A percentile compares a stretch with the other conserved stretches of the same genome.
These are phyloP conservation scores for Lycaena phlaeas DNA, from an alignment of 2,888 invertebrate species.

Conservation along the genomic window DNA sequence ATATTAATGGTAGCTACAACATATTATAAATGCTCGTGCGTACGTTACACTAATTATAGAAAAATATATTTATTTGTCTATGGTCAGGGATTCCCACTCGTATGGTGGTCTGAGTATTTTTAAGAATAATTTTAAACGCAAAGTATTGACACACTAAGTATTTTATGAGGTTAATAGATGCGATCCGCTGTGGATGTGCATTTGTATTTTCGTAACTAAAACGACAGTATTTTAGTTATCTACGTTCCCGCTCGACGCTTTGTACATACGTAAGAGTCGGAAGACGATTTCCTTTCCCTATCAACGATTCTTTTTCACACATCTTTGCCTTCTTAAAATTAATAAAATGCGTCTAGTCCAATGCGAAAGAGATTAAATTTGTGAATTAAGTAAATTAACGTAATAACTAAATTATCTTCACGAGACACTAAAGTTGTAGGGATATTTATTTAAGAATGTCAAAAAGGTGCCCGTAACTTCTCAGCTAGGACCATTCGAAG, in stretches of 20 bases:
- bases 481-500: slow-evolving; percentile 56
- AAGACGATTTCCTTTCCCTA: slow-evolving; percentile 26
- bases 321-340: slow-evolving; percentile 68
- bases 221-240: slow-evolving; percentile 62
- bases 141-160: slow-evolving; percentile 8
- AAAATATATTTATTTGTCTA: slow-evolving; percentile 61
- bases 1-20: slow-evolving; percentile 68
- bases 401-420: slow-evolving; percentile 38
- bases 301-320: slow-evolving; percentile 59
- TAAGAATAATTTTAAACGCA: slow-evolving; percentile 29
- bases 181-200: slow-evolving; percentile 12
- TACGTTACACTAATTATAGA: slow-evolving; percentile 57
- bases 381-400: slow-evolving; percentile 55
- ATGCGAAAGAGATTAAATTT: slow-evolving; percentile 67
- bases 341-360: slow-evolving; percentile 68
- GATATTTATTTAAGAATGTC: slow-evolving; percentile 33
- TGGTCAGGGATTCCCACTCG: slow-evolving; percentile 30
- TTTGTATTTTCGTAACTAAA: slow-evolving; percentile 4
- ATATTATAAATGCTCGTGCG: slow-evolving; percentile 65
- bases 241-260: slow-evolving; percentile 41
- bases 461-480: slow-evolving; percentile 35
- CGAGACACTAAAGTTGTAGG: slow-evolving; percentile 30
- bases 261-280: slow-evolving; percentile 41
- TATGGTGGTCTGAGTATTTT: slow-evolving; percentile 55
- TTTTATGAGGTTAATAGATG: slow-evolving; percentile 7